phyloP scores from a whole-genome alignment of 2,888 invertebrate species.

The Rosalia funebris region DNA sequence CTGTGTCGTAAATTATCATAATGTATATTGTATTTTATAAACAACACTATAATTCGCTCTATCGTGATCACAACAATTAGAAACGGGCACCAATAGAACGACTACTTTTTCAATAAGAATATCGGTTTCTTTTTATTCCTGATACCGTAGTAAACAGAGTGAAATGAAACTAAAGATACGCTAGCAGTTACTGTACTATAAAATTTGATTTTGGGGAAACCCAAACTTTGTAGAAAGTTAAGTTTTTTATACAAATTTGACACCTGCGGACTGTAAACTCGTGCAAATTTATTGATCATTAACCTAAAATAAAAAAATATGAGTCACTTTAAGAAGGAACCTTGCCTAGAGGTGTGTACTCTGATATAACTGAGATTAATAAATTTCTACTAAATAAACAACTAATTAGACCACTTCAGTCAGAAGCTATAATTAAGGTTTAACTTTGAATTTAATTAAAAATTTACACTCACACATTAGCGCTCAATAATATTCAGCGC shows the following conservation, averaged over 20 bases:
- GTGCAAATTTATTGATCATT: not conserved
- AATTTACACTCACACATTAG: not conserved
- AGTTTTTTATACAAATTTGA: not conserved
- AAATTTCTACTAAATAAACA: conserved; percentile 9
- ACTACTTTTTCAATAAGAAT: too few species aligned
- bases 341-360: not conserved
- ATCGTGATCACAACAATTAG: too few species aligned
- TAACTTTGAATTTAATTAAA: conserved; percentile 2
- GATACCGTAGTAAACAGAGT: too few species aligned
- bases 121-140: too few species aligned
- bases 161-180: too few species aligned
- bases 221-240: conserved; percentile 5
- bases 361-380: not conserved
- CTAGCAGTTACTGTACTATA: not conserved
- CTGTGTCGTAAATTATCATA: too few species aligned
- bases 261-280: not conserved
- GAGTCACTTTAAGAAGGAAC: conserved; percentile 1
- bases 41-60: too few species aligned
- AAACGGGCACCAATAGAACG: too few species aligned
- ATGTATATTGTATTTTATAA: too few species aligned
- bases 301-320: not conserved
- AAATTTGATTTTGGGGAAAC: not conserved
- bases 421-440: not conserved
- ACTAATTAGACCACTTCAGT: not conserved
- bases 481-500: not conserved